phyloP scores from a whole-genome alignment of 2,797 vertebrate species.

The Muraenolepis orangiensis region DNA sequence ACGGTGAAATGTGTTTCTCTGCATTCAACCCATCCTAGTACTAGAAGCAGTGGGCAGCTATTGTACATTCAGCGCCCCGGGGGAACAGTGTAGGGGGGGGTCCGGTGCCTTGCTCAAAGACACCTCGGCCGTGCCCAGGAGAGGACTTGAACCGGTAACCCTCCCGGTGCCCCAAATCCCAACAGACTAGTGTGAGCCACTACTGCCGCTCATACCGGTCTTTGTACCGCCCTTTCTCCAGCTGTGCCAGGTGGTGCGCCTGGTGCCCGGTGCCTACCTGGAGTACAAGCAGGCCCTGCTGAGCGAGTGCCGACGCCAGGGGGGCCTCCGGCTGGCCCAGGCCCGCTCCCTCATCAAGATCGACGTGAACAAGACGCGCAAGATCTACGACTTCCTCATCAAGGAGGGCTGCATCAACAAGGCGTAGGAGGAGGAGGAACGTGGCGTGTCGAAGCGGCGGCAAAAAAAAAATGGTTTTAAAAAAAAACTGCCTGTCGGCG shows the following conservation, averaged over 20 bases:
- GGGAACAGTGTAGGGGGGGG: too few relatives aligned
- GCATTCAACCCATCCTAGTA: too few relatives aligned
- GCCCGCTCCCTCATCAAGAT: constrained; percentile 98
- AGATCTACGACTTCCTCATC: constrained; percentile 98
- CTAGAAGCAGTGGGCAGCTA: too few relatives aligned
- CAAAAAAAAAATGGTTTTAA: too few relatives aligned
- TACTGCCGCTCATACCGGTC: background rate
- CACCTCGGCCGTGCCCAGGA: too few relatives aligned
- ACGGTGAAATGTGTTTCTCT: too few relatives aligned
- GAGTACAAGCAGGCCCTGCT: constrained; percentile 96
- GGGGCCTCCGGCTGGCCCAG: constrained; percentile 91
- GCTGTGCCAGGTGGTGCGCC: constrained; percentile 96
- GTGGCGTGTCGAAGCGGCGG: constrained; percentile 5
- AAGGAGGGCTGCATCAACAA: constrained; percentile 96
- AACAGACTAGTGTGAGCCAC: too few relatives aligned
- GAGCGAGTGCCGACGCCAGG: constrained; percentile 94
- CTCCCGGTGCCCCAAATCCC: too few relatives aligned
- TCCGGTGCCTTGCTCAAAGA: too few relatives aligned
- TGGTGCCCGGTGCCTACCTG: constrained; percentile 97
- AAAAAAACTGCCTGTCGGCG: too few relatives aligned
- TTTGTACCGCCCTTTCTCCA: constrained; percentile 48
- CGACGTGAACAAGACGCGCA: constrained; percentile 98
- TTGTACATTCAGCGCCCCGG: too few relatives aligned
- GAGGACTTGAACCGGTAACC: too few relatives aligned
- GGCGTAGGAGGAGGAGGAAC: constrained; percentile 62